Evolutionary conservation across 2,113 vertebrate genomes (phyloP), one percentile per base, ranked within the genome.

Genomic region (Stomatorhinus ivindoensis): DNA sequence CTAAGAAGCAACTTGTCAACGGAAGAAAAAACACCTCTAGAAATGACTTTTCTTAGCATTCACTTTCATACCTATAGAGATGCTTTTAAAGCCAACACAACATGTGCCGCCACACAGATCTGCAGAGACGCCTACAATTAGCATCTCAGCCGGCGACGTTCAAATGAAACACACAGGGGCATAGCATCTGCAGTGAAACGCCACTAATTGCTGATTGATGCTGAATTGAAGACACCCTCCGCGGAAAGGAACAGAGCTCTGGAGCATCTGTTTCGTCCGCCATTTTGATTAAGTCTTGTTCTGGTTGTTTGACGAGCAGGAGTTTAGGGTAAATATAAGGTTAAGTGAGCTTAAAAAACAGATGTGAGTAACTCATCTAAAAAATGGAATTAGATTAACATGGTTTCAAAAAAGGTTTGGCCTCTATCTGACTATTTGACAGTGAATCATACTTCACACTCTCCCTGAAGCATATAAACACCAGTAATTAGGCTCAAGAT

Each of bases 171-270:
- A 93, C 95, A 95, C 93, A 91, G 90, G 93, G 92, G 91, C 92
- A 91, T 94, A 92, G 92, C 92, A 96, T 95, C 95, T 96, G 92
- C 93, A 93, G 92, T 95, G 96, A 93, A 95, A 95, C 93, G 92
- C 90, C 91, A 91, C 92, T 96, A 96, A 96, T 94, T 96, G 91
- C 92, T 94, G 93, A 95, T 95, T 95, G 95, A 94, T 95, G 94
- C 88, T 93, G 93, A 94, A 93, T 92, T 93, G 94, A 94, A 92
- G 94, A 92, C 69, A 35, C 50, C 76, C 69, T 82, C 69, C 92
- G 93, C 92, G 91, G 93, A 94, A 93, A 94, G 91, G 92, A 69
- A 92, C 94, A 92, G 91, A 92, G 93, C 92, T 92, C 93, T 92
- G 94, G 86, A 93, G 88, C 93, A 94, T 94, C 93, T 93, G 93